Percentiles rank a stretch among this genome's conserved stretches.
These are phyloP conservation scores for Smittia aterrima DNA, from an alignment of 2,888 invertebrate genomes.

Conservation along the genomic window DNA sequence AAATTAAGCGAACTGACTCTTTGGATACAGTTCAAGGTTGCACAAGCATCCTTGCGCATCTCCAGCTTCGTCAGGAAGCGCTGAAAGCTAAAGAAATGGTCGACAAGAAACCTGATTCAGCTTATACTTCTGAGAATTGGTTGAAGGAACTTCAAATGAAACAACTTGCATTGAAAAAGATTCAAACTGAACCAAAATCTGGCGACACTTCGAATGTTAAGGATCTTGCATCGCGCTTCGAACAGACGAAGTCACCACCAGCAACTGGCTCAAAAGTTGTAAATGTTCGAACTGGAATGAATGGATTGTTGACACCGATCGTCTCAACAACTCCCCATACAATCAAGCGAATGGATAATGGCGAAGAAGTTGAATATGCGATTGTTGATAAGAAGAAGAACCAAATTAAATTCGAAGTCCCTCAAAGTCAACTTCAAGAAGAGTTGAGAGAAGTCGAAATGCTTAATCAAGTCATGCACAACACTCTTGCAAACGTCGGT, in stretches of 20 bases:
- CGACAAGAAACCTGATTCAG: slow-evolving; percentile 47
- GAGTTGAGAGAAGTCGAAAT: slow-evolving; percentile 60
- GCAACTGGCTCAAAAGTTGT: not conserved
- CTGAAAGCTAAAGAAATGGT: slow-evolving; percentile 46
- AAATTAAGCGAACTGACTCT: slow-evolving; percentile 51
- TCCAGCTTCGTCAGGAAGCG: slow-evolving; percentile 65
- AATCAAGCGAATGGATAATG: slow-evolving; percentile 31
- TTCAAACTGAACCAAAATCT: slow-evolving; percentile 45
- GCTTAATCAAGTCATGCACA: slow-evolving; percentile 58
- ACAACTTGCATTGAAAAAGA: slow-evolving; percentile 64
- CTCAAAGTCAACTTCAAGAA: slow-evolving; percentile 58
- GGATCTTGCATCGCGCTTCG: slow-evolving; percentile 81
- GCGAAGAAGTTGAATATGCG: slow-evolving; percentile 41
- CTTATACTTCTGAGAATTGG: slow-evolving; percentile 61
- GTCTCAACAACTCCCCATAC: slow-evolving; percentile 23
- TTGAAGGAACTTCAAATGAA: slow-evolving; percentile 77
- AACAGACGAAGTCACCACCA: slow-evolving; percentile 55
- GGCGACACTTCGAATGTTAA: slow-evolving; percentile 57
- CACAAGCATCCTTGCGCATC: slow-evolving; percentile 60
- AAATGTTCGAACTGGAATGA: slow-evolving; percentile 42
- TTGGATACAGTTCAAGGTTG: slow-evolving; percentile 52
- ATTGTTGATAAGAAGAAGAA: slow-evolving; percentile 41
- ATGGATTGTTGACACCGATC: not conserved
- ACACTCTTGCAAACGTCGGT: slow-evolving; percentile 55
- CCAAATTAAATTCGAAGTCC: slow-evolving; percentile 51